Percentiles rank a stretch among this genome's conserved stretches.
Conservation (phyloP, 2,113 vertebrate genomes). For the Anolis sagrei region DNA sequence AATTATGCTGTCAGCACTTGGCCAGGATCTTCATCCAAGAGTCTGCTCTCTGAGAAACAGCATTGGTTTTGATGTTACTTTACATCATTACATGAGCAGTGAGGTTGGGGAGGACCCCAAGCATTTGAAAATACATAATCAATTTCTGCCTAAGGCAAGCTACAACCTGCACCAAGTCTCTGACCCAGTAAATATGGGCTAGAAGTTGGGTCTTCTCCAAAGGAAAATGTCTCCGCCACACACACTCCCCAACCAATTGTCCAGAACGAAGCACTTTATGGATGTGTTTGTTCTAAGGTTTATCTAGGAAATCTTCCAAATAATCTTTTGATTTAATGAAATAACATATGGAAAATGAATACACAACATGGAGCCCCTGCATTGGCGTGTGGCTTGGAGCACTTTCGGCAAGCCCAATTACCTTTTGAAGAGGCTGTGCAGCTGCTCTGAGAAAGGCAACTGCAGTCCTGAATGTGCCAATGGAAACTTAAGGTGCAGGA, state of each 20-base stretch:
- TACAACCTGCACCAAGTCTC: neutral
- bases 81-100: neutral
- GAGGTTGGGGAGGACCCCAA: neutral
- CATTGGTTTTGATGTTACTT: neutral
- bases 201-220: neutral
- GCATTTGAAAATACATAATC: neutral
- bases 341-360: slow-evolving; percentile 30
- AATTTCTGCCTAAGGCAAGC: neutral
- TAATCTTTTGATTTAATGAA: slow-evolving; percentile 15
- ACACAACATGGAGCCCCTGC: neutral
- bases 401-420: slow-evolving; percentile 11
- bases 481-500: slow-evolving; percentile 20
- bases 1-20: neutral
- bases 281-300: slow-evolving; percentile 6
- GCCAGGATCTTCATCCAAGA: neutral
- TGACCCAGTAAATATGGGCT: neutral
- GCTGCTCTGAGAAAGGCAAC: slow-evolving; percentile 19
- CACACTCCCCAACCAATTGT: neutral
- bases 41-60: neutral
- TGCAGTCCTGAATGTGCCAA: slow-evolving; percentile 11
- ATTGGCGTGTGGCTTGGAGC: slow-evolving; percentile 8
- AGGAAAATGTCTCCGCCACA: neutral
- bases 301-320: slow-evolving; percentile 22
- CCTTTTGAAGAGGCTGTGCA: neutral
- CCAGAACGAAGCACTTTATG: slow-evolving; percentile 10